Conservation (phyloP, 1,140 invertebrate species). For the Leptopilina boulardi region DNA sequence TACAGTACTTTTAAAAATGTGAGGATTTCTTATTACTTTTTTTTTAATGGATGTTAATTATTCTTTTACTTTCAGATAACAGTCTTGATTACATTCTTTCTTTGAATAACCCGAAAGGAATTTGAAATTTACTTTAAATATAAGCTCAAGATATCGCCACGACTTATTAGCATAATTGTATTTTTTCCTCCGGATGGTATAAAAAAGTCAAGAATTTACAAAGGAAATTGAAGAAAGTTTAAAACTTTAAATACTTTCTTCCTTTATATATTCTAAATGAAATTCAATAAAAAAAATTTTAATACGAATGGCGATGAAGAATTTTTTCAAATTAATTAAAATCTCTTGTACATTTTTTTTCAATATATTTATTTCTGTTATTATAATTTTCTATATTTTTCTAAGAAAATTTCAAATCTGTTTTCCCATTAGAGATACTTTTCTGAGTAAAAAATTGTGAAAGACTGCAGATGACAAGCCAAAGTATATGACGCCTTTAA, state of each 20-base stretch:
- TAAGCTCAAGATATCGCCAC: not conserved
- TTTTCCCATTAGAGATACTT: not conserved
- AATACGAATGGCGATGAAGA: no score
- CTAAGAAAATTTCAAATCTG: no score
- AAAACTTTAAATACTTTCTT: no score
- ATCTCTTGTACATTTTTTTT: no score
- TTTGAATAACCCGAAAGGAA: not conserved
- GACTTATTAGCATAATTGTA: slow-evolving; percentile 7
- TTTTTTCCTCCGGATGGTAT: not conserved
- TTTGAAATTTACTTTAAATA: slow-evolving; percentile 4
- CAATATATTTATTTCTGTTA: no score
- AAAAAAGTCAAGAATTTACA: no score
- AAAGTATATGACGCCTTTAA: not conserved
- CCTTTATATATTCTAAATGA: no score
- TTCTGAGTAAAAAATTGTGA: not conserved
- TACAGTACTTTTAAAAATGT: no score
- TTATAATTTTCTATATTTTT: no score
- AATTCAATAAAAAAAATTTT: no score
- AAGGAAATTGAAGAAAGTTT: no score
- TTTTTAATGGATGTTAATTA: slow-evolving; percentile 5
- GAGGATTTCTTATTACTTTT: not conserved
- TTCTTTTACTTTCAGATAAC: not conserved
- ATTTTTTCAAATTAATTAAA: no score
- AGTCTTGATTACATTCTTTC: not conserved
- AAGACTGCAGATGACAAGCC: not conserved